Evolutionary conservation across 1,140 invertebrate genomes (phyloP).

Genomic region (Pinna nobilis): DNA sequence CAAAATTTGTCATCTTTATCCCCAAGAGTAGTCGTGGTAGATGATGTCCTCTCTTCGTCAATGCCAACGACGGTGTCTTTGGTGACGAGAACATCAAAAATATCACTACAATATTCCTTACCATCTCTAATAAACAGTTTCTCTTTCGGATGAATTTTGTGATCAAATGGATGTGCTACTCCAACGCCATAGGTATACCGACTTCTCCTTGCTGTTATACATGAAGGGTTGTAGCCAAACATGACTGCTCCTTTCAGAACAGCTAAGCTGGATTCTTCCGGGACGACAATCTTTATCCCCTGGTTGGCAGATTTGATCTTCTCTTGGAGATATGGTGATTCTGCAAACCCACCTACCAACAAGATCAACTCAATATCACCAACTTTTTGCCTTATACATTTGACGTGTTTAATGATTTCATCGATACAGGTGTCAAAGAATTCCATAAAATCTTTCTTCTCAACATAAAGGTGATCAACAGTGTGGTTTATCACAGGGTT

Average conservation of each 20-base stretch:
- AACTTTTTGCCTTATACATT: not conserved
- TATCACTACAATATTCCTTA: not conserved
- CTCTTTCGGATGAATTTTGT: not conserved
- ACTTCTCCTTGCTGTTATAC: not conserved
- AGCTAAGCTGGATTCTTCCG: not conserved
- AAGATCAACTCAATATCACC: not conserved
- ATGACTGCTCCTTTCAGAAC: conserved; percentile 7
- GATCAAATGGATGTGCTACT: conserved; percentile 4
- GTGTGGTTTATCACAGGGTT: not conserved
- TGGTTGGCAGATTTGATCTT: not conserved
- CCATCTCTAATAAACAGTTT: conserved; percentile 2
- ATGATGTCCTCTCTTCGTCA: not conserved
- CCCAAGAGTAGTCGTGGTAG: not conserved
- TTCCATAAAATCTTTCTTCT: conserved; percentile 6
- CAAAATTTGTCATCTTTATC: not conserved
- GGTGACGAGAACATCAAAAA: conserved; percentile 9
- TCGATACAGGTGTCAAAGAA: conserved; percentile 1
- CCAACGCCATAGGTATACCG: conserved; percentile 13
- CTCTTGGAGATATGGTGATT: conserved; percentile 2
- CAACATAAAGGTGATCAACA: conserved; percentile 1
- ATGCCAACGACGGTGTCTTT: not conserved
- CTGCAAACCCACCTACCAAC: conserved; percentile 7
- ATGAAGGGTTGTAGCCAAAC: conserved; percentile 4
- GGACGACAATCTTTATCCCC: not conserved
- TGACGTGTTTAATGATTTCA: not conserved